Percentiles rank a stretch among this genome's conserved stretches.
These are phyloP conservation scores for Chlorops oryzae DNA, from an alignment of 1,140 invertebrate species.

Conservation along the genomic window DNA sequence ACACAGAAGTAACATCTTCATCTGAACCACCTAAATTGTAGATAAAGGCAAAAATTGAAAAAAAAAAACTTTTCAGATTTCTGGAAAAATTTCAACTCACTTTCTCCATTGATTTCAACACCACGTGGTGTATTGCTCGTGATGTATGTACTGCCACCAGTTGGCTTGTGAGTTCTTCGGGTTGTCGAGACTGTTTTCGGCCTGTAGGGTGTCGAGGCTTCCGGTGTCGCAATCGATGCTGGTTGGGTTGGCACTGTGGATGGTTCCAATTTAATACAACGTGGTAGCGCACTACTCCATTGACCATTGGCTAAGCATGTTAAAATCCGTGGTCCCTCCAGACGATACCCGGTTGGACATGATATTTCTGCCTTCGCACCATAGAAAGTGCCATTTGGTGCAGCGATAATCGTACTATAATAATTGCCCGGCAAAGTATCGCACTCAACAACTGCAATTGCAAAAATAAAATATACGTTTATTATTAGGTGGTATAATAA, in stretches of 20 bases:
- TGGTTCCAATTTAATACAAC: slow-evolving; percentile 59
- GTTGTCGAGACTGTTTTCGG: slow-evolving; percentile 27
- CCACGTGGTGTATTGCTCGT: slow-evolving; percentile 20
- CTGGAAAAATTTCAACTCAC: slow-evolving; percentile 22
- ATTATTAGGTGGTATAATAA: background rate
- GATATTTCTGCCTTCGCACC: slow-evolving; percentile 69
- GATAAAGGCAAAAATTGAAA: background rate
- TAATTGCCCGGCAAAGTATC: slow-evolving; percentile 63
- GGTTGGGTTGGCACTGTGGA: slow-evolving; percentile 28
- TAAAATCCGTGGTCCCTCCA: slow-evolving; percentile 63
- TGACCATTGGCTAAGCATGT: slow-evolving; percentile 68
- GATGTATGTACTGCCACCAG: slow-evolving; percentile 19
- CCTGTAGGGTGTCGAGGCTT: slow-evolving; percentile 24
- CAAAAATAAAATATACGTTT: slow-evolving; percentile 9
- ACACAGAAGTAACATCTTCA: slow-evolving; percentile 38
- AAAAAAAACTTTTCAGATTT: background rate
- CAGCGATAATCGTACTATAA: slow-evolving; percentile 63
- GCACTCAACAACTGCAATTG: slow-evolving; percentile 63
- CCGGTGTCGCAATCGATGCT: slow-evolving; percentile 32
- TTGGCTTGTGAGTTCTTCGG: slow-evolving; percentile 23
- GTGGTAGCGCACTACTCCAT: slow-evolving; percentile 70
- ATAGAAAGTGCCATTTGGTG: slow-evolving; percentile 60
- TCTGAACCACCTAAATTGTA: slow-evolving; percentile 30
- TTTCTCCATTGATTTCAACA: slow-evolving; percentile 42
- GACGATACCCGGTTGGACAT: slow-evolving; percentile 63